Evolutionary conservation across 2,113 vertebrate species (phyloP), one percentile per base, ranked within the genome.

Genomic region (Sisor rabdophorus): DNA sequence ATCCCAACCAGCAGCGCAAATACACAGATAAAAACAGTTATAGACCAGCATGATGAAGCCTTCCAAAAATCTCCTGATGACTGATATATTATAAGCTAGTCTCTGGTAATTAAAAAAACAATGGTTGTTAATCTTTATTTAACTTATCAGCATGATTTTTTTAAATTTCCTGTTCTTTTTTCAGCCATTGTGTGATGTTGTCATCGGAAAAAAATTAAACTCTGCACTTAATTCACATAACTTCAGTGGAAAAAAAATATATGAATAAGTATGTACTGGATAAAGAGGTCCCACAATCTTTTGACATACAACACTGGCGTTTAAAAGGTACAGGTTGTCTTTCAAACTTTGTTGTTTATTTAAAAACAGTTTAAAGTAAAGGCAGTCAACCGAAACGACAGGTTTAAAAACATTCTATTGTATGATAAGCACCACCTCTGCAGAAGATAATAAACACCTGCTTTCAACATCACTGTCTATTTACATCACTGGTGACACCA

Each of bases 111-210:
- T 10, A 69, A 67, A 73, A 73, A 12, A 36, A 19, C 24, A 36
- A n/a, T 55, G 22, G 24, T 8, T 61, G 44, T 44, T 24, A 50
- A 50, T 65, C 75, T 78, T 71, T 78, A 81, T 70, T 81, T 78
- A 78, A 78, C 75, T 50, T 12, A 20, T 58, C 56, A 55, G 75
- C 70, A 73, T 48, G 63, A 71, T 54, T 11, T 22, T 48, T 68
- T 3, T 1, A 9, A 1, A 71, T 55, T 77, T 78, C 78, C 64
- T 61, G 71, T 74, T 61, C 70, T 78, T 81, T 70, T 40, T 59
- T 74, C 50, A 26, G 64, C 26, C 13, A 56, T 77, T 73, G 61
- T 74, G 63, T 50, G 56, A 47, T 3, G 80, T 75, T 75, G 76
- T 64, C 76, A n/a, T 78, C 58, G 71, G 70, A 61, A 78, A 30